phyloP scores from a whole-genome alignment of 2,113 vertebrate genomes.

The Chunga burmeisteri region DNA sequence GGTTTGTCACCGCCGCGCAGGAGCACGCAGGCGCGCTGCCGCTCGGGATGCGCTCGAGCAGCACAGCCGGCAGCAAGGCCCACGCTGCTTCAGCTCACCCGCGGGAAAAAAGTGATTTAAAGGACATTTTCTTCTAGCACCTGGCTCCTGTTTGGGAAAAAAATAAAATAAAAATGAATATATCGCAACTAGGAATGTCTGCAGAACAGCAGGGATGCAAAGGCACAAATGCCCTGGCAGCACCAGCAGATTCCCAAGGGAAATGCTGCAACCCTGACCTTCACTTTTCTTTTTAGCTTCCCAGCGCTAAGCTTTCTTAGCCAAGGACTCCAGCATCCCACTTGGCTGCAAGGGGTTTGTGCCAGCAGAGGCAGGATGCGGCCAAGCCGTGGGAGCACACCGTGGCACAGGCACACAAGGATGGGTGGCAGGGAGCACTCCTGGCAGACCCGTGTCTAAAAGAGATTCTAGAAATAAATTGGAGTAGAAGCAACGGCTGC shows the following conservation, averaged over 20 bases:
- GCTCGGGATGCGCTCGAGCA: accelerated
- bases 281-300: neutral
- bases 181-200: neutral
- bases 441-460: neutral
- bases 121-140: neutral
- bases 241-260: neutral
- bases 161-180: neutral
- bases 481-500: neutral
- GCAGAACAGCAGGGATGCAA: neutral
- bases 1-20: neutral
- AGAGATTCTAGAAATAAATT: neutral
- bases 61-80: neutral
- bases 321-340: neutral
- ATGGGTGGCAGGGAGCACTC: neutral
- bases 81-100: neutral
- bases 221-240: accelerated
- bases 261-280: neutral
- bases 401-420: neutral
- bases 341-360: neutral
- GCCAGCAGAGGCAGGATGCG: neutral
- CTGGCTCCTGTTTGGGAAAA: neutral
- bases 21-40: neutral
- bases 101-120: neutral
- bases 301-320: neutral
- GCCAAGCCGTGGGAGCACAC: neutral